phyloP scores from a whole-genome alignment of 2,113 vertebrate species.

The Poeciliopsis turrubarensis region DNA sequence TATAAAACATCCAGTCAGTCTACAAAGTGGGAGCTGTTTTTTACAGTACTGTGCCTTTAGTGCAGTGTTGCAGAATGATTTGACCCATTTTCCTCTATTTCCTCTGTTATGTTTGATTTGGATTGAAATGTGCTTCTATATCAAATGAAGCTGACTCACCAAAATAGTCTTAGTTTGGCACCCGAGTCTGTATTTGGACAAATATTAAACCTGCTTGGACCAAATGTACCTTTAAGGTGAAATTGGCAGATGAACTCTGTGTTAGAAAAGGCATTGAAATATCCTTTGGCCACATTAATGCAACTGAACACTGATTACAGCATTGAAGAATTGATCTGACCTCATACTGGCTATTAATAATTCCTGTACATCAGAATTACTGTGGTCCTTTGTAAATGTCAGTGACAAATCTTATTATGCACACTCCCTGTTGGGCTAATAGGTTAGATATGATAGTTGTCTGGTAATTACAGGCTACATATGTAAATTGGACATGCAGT shows the following conservation, averaged over 20 bases:
- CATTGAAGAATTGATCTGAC: slow-evolving; percentile 40
- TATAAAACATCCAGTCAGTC: neutral
- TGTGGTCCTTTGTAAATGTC: slow-evolving; percentile 35
- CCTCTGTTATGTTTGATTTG: no score
- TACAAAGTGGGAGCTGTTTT: neutral
- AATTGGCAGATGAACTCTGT: slow-evolving; percentile 9
- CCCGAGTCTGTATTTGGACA: slow-evolving; percentile 3
- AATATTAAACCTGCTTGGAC: slow-evolving; percentile 19
- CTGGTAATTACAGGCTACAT: slow-evolving; percentile 23
- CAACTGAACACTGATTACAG: slow-evolving; percentile 44
- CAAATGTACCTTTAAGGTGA: neutral
- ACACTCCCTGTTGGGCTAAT: slow-evolving; percentile 20
- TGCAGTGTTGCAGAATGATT: neutral
- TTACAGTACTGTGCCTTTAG: neutral
- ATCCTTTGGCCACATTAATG: slow-evolving; percentile 15
- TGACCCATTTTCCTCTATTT: neutral
- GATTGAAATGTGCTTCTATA: no score
- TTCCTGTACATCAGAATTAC: slow-evolving; percentile 42
- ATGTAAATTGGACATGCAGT: slow-evolving; percentile 24
- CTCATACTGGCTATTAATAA: slow-evolving; percentile 37
- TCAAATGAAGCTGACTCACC: neutral
- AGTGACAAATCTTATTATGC: slow-evolving; percentile 25
- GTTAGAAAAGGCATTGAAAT: slow-evolving; percentile 20
- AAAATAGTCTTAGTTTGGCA: slow-evolving; percentile 17
- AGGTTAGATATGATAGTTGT: slow-evolving; percentile 29